Conservation (phyloP, 1,140 invertebrate genomes). For the Papilio aristodemus region DNA sequence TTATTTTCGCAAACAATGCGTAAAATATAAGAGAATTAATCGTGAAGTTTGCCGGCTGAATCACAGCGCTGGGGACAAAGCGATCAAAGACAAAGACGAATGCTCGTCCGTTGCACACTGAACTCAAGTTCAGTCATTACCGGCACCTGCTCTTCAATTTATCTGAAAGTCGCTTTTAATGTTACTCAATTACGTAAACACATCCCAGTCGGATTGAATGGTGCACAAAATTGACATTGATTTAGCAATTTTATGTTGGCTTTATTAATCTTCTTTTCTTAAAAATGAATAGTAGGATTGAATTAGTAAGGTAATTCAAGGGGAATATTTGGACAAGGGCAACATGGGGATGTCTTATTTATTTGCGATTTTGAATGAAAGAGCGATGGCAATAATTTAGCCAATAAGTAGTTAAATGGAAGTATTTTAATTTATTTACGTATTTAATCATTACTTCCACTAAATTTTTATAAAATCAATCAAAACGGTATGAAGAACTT, state of each 20-base stretch:
- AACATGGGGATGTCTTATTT: background rate
- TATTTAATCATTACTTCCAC: too few species aligned
- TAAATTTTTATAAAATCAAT: too few species aligned
- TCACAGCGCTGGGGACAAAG: background rate
- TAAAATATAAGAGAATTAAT: background rate
- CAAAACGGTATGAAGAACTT: too few species aligned
- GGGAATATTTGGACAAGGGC: background rate
- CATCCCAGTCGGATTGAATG: background rate
- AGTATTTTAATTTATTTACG: too few species aligned
- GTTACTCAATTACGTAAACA: background rate
- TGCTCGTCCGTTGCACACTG: background rate
- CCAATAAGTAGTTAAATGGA: too few species aligned
- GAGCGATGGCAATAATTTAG: too few species aligned
- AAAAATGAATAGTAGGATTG: too few species aligned
- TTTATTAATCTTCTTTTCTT: too few species aligned
- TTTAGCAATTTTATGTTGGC: background rate
- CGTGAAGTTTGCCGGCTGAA: background rate
- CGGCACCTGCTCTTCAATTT: conserved; percentile 1
- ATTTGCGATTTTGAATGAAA: background rate
- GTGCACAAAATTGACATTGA: background rate
- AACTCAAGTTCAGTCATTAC: conserved; percentile 17
- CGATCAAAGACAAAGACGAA: conserved; percentile 8
- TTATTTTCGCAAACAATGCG: background rate
- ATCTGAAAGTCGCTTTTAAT: background rate
- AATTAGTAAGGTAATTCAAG: too few species aligned